Conservation (phyloP, 2,797 vertebrate genomes). For the Coilia nasus region DNA sequence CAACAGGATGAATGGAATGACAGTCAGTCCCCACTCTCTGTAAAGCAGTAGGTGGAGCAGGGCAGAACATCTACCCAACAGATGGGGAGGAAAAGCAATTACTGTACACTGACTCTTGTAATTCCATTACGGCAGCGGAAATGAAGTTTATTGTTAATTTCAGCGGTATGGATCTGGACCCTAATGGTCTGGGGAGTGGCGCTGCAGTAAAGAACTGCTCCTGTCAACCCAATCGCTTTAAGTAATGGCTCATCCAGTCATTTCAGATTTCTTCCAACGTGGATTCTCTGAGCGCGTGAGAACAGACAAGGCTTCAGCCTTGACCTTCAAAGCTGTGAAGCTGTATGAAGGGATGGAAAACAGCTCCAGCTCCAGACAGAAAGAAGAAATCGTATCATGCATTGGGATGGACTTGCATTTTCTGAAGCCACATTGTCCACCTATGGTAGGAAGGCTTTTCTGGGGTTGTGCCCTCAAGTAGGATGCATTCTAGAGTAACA, state of each 20-base stretch:
- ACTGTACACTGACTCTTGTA: slow-evolving; percentile 62
- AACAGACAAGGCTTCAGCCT: not conserved
- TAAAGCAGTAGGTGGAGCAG: not conserved
- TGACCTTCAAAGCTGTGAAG: not conserved
- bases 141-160: slow-evolving; percentile 52
- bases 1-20: not conserved
- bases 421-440: no score
- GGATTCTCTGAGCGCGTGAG: not conserved
- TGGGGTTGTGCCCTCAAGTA: not conserved
- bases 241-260: not conserved
- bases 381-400: no score
- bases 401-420: no score
- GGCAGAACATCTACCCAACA: not conserved
- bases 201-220: not conserved
- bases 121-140: slow-evolving; percentile 64
- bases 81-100: slow-evolving; percentile 57
- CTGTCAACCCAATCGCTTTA: not conserved
- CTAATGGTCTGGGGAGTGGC: slow-evolving; percentile 7
- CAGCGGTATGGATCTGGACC: not conserved
- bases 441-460: not conserved
- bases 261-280: not conserved
- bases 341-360: not conserved
- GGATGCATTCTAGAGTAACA: not conserved
- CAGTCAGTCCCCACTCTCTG: not conserved
- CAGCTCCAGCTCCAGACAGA: no score